A percentile compares a stretch with the other conserved stretches of the same genome.
Evolutionary conservation across 2,888 invertebrate species (phyloP).

Genomic region (Operophtera brumata): DNA sequence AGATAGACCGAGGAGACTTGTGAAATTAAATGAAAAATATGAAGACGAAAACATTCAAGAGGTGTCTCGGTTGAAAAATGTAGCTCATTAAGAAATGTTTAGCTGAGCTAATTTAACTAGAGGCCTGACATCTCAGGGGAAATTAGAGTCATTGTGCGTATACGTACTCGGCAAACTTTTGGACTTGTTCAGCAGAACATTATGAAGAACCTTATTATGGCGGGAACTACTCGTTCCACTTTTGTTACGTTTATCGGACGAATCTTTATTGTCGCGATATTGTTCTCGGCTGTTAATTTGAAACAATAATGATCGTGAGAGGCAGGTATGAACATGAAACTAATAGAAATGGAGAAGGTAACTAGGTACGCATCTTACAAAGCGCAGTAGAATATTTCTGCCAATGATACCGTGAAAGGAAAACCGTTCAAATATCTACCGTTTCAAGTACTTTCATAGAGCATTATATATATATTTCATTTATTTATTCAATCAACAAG

Average conservation of each 20-base stretch:
- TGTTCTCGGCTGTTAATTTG: conserved; percentile 31
- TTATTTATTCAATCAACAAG: too few relatives aligned
- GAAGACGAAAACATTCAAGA: conserved; percentile 52
- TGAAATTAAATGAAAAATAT: conserved; percentile 47
- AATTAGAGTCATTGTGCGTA: conserved; percentile 66
- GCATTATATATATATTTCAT: too few relatives aligned
- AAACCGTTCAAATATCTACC: too few relatives aligned
- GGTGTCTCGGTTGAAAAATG: conserved; percentile 64
- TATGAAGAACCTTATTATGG: conserved; percentile 45
- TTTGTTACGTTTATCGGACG: conserved; percentile 32
- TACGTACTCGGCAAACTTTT: conserved; percentile 54
- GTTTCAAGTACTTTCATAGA: too few relatives aligned
- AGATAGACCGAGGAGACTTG: conserved; percentile 34
- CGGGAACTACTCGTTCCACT: conserved; percentile 29
- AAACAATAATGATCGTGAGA: conserved; percentile 41
- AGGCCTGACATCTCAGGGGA: conserved; percentile 63
- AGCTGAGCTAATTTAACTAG: conserved; percentile 71
- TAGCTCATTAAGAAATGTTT: conserved; percentile 71
- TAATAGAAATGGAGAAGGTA: conserved; percentile 4
- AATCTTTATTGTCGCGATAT: conserved; percentile 27
- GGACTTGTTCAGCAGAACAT: conserved; percentile 47
- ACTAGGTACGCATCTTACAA: too few relatives aligned
- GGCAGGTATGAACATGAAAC: conserved; percentile 18
- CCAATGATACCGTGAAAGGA: too few relatives aligned
- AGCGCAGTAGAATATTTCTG: too few relatives aligned